phyloP scores from a whole-genome alignment of 2,797 vertebrate genomes.

The Semaprochilodus insignis region DNA sequence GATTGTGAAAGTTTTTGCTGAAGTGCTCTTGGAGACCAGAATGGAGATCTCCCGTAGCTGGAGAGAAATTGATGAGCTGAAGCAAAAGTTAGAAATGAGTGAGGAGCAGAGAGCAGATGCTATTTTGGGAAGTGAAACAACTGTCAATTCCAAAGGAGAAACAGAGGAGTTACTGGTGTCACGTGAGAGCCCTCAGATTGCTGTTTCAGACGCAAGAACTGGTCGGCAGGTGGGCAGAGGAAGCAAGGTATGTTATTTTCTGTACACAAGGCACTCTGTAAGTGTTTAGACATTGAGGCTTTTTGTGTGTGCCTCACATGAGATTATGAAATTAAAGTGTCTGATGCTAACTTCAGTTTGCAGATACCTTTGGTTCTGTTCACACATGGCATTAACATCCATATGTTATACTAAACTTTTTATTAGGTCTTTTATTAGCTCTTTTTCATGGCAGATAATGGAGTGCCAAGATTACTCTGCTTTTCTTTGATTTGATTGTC shows the following conservation, averaged over 20 bases:
- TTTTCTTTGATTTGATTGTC: too few relatives aligned
- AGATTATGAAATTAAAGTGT: background rate
- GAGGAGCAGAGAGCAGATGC: constrained; percentile 42
- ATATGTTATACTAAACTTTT: too few relatives aligned
- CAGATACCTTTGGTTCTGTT: background rate
- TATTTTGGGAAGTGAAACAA: constrained; percentile 15
- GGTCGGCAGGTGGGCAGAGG: background rate
- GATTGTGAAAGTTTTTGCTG: constrained; percentile 57
- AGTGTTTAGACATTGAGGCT: background rate
- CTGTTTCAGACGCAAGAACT: background rate
- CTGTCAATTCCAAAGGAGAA: constrained; percentile 46
- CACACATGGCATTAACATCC: too few relatives aligned
- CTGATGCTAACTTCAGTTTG: background rate
- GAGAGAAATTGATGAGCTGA: constrained; percentile 56
- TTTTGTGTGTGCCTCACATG: too few relatives aligned
- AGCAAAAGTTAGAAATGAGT: constrained; percentile 48
- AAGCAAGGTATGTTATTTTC: constrained; percentile 13
- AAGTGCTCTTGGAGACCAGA: constrained; percentile 53
- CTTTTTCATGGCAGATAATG: too few relatives aligned
- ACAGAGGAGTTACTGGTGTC: constrained; percentile 24
- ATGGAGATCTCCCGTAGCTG: constrained; percentile 54
- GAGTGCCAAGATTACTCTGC: too few relatives aligned
- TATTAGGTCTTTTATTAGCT: too few relatives aligned
- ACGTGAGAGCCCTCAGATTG: background rate
- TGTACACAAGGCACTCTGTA: background rate